Evolutionary conservation across 2,797 vertebrate genomes (phyloP).

Genomic region (Selene dorsalis): DNA sequence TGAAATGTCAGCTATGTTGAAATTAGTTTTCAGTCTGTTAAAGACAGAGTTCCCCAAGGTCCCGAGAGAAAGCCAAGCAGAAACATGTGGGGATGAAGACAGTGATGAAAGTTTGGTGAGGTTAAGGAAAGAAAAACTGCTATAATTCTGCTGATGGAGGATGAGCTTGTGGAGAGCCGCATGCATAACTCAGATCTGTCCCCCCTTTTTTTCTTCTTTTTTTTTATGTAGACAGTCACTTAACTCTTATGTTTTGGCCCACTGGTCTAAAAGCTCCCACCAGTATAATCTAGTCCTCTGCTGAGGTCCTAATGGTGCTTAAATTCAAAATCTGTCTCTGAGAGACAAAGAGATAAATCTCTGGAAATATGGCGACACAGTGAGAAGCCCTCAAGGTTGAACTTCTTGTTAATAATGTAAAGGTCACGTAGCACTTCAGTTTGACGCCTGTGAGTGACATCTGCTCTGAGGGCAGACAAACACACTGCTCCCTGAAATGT

Average conservation of each 20-base stretch:
- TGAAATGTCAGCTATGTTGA: conserved; percentile 80
- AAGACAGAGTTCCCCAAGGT: conserved; percentile 65
- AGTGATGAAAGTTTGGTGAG: conserved; percentile 7
- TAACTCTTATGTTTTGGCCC: background rate
- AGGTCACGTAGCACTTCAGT: conserved; percentile 75
- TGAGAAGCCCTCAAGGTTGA: conserved; percentile 42
- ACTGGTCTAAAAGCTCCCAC: background rate
- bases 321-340: background rate
- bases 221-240: background rate
- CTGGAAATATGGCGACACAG: conserved; percentile 13
- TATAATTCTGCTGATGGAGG: background rate
- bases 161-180: background rate
- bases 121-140: background rate
- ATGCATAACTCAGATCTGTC: background rate
- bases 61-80: conserved; percentile 52
- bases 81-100: conserved; percentile 29
- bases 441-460: conserved; percentile 76
- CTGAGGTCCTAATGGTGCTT: conserved; percentile 10
- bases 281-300: background rate
- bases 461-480: conserved; percentile 62
- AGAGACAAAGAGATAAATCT: conserved; percentile 11
- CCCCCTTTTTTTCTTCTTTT: conserved; percentile 4
- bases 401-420: conserved; percentile 51
- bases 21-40: conserved; percentile 75
- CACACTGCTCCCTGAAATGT: conserved; percentile 71